Percentiles rank a stretch among this genome's conserved stretches.
phyloP scores from a whole-genome alignment of 2,888 invertebrate genomes.

The Alloscopus bannaensis region DNA sequence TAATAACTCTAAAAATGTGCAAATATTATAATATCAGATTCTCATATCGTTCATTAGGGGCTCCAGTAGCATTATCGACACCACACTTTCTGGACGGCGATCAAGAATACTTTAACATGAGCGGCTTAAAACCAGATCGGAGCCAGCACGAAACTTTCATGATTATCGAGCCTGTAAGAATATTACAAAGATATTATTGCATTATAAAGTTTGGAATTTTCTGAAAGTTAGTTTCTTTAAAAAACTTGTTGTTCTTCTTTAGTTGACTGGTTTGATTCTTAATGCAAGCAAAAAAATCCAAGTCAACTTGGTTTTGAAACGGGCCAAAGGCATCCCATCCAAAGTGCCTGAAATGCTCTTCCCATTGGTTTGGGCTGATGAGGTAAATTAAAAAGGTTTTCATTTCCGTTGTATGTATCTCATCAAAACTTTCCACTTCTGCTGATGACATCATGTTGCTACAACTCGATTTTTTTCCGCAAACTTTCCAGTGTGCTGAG shows the following conservation, averaged over 20 bases:
- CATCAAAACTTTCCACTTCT: neutral
- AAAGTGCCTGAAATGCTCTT: conserved; percentile 59
- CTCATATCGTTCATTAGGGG: conserved; percentile 4
- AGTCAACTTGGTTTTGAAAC: conserved; percentile 55
- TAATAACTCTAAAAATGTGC: too few species aligned
- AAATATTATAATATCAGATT: too few species aligned
- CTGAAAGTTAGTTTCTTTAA: too few species aligned
- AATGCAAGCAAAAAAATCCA: conserved; percentile 61
- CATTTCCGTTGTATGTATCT: neutral
- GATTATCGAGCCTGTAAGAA: conserved; percentile 27
- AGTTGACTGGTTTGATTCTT: conserved; percentile 55
- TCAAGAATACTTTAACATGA: conserved; percentile 23
- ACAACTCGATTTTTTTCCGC: neutral
- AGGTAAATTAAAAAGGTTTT: conserved; percentile 29
- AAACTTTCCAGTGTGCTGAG: neutral
- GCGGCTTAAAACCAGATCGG: conserved; percentile 27
- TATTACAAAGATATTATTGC: too few species aligned
- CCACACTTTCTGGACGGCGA: conserved; percentile 57
- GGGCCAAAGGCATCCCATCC: conserved; percentile 16
- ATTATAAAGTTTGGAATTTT: too few species aligned
- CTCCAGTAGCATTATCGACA: conserved; percentile 55
- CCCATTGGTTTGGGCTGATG: conserved; percentile 65
- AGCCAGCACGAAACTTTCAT: conserved; percentile 26
- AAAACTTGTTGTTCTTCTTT: neutral
- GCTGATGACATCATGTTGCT: neutral